Conservation (phyloP, 2,113 vertebrate genomes). For the Nothoprocta pentlandii region DNA sequence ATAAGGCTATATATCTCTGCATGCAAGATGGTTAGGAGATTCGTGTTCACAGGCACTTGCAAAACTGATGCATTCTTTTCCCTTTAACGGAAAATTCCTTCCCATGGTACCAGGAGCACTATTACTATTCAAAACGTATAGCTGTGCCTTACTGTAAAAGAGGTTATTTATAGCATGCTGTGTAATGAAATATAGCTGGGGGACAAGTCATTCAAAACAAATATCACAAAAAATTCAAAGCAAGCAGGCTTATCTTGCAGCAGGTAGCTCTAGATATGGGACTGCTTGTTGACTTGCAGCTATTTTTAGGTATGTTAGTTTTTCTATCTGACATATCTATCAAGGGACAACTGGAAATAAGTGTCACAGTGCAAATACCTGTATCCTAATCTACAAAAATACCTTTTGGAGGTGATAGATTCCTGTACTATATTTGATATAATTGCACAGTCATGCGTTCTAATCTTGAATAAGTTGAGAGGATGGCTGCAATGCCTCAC, state of each 20-base stretch:
- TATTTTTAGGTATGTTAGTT: not conserved
- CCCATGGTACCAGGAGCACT: not conserved
- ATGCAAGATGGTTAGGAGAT: not conserved
- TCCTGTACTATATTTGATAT: not conserved
- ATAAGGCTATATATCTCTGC: not conserved
- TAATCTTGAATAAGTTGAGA: constrained; percentile 18
- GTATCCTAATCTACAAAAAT: not conserved
- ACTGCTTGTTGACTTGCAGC: not conserved
- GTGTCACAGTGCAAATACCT: not conserved
- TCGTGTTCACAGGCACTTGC: not conserved
- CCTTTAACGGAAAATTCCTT: not conserved
- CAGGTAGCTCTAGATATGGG: not conserved
- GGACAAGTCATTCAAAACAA: not conserved
- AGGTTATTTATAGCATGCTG: not conserved
- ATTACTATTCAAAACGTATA: not conserved
- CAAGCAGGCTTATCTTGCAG: not conserved
- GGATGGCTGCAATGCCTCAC: not conserved
- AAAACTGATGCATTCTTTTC: not conserved
- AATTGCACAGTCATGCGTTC: constrained; percentile 13
- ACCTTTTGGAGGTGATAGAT: not conserved
- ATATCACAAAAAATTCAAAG: not conserved
- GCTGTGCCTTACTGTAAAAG: not conserved
- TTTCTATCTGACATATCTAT: not conserved
- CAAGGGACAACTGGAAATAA: not conserved
- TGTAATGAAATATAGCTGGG: not conserved